phyloP scores from a whole-genome alignment of 2,888 invertebrate species.

The Lampropteryx suffumata region DNA sequence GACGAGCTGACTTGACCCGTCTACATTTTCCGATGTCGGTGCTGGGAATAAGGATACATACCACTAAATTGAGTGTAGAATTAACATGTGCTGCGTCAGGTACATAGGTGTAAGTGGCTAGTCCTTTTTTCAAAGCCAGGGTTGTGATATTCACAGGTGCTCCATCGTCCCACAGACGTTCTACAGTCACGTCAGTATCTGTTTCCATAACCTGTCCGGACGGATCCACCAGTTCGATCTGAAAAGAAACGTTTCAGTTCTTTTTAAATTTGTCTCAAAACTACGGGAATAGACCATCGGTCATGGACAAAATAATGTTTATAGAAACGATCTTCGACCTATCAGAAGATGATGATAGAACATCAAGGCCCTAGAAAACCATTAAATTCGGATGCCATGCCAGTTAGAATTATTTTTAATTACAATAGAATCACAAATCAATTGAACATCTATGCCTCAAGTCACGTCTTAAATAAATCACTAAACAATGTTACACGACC shows the following conservation, averaged over 20 bases:
- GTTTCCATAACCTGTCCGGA: constrained; percentile 57
- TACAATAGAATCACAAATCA: no score
- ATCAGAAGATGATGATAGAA: no score
- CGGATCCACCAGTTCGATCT: constrained; percentile 70
- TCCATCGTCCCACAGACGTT: constrained; percentile 73
- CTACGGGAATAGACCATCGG: no score
- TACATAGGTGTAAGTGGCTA: constrained; percentile 58
- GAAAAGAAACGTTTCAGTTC: constrained; percentile 14
- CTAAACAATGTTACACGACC: constrained; percentile 11
- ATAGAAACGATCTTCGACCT: no score
- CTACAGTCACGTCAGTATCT: constrained; percentile 64
- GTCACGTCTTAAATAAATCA: constrained; percentile 20
- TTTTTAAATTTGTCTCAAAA: no score
- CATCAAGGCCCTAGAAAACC: no score
- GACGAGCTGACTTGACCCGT: no score
- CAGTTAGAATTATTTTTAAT: no score
- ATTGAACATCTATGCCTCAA: neutral
- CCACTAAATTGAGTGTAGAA: constrained; percentile 88
- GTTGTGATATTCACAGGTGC: constrained; percentile 66
- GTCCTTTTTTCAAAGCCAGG: constrained; percentile 56
- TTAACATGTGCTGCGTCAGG: constrained; percentile 77
- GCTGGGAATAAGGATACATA: no score
- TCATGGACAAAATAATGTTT: no score
- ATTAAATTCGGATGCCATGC: no score
- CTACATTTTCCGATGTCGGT: no score